Percentiles rank a stretch among this genome's conserved stretches.
Evolutionary conservation across 2,888 invertebrate genomes (phyloP).

Genomic region (Nycteola revayana): DNA sequence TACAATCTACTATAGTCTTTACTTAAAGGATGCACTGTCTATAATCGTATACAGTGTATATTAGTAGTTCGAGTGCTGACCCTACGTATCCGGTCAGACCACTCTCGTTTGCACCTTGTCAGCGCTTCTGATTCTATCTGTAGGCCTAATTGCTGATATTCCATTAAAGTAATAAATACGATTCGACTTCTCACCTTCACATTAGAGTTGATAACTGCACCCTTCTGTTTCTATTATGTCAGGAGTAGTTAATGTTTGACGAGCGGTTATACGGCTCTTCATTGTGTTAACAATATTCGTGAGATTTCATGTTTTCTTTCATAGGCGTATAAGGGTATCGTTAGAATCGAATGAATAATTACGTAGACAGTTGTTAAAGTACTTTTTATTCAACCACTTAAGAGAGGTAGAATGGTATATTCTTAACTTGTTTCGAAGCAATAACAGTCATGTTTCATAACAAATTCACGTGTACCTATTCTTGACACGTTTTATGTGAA

Average conservation of each 20-base stretch:
- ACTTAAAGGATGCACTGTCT: conserved; percentile 34
- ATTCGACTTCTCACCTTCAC: conserved; percentile 71
- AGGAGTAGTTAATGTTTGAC: conserved; percentile 68
- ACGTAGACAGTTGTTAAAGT: conserved; percentile 41
- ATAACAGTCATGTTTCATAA: conserved; percentile 27
- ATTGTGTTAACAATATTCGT: conserved; percentile 55
- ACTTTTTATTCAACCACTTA: conserved; percentile 38
- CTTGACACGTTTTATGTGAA: conserved; percentile 24
- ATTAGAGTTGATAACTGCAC: conserved; percentile 74
- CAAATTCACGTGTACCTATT: conserved; percentile 24
- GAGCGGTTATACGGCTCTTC: conserved; percentile 54
- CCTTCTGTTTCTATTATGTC: conserved; percentile 70
- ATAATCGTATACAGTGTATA: conserved; percentile 28
- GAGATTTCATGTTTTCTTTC: conserved; percentile 58
- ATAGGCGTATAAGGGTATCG: conserved; percentile 46
- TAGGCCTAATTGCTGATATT: conserved; percentile 77
- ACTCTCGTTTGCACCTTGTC: conserved; percentile 82
- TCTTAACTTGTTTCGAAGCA: conserved; percentile 24
- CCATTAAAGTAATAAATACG: conserved; percentile 79
- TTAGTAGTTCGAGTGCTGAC: conserved; percentile 38
- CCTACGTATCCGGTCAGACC: conserved; percentile 67
- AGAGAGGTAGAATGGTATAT: conserved; percentile 35
- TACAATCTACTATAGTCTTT: conserved; percentile 38
- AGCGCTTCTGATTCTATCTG: conserved; percentile 77
- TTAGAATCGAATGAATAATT: conserved; percentile 51